Conservation (phyloP, 1,140 invertebrate species). For the Archivesica marissinica region DNA sequence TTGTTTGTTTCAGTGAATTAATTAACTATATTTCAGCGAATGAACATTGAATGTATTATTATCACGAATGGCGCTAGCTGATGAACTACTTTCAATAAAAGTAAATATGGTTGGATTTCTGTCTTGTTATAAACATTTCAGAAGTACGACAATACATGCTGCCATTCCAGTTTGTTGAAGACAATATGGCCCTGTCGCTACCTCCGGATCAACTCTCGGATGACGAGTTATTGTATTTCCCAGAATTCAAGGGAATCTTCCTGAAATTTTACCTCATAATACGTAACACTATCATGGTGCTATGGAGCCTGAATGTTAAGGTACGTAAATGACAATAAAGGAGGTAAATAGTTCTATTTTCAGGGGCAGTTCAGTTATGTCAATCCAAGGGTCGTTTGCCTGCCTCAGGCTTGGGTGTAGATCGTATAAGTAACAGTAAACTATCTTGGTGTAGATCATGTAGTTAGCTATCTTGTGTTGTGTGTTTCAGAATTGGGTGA, state of each 20-base stretch:
- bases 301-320: constrained; percentile 84
- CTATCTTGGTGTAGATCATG: constrained; percentile 82
- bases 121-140: no score
- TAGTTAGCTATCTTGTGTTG: constrained; percentile 83
- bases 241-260: constrained; percentile 77
- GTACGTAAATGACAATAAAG: no score
- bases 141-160: constrained; percentile 64
- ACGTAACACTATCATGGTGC: constrained; percentile 83
- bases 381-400: no score
- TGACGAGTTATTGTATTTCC: constrained; percentile 83
- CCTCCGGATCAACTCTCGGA: constrained; percentile 84
- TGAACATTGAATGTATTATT: no score
- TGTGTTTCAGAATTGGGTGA: constrained; percentile 84
- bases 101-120: no score
- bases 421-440: no score
- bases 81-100: no score
- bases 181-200: constrained; percentile 80
- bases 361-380: no score
- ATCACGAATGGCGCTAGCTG: no score
- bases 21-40: no score
- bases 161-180: constrained; percentile 81
- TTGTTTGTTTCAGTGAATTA: no score
- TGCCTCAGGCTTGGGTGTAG: no score
- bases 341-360: background rate
- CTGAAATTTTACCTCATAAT: constrained; percentile 84